These are phyloP conservation scores for Lophura nycthemera DNA, from an alignment of 2,113 vertebrate species.

Conservation along the genomic window DNA sequence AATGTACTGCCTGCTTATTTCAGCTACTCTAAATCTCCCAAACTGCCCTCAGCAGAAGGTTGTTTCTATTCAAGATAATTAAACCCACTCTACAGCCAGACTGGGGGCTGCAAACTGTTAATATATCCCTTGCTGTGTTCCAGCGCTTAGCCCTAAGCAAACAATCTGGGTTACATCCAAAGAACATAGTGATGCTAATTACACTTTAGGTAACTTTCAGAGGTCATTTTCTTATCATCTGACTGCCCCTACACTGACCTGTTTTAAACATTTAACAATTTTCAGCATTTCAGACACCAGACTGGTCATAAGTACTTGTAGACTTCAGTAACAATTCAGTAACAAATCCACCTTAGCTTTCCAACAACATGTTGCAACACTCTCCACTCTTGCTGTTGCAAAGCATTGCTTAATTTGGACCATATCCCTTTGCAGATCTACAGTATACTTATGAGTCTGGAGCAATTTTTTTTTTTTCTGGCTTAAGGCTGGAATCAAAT, in stretches of 20 bases:
- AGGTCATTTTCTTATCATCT: background rate
- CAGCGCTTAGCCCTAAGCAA: background rate
- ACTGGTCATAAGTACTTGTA: background rate
- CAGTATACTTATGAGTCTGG: background rate
- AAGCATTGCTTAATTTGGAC: background rate
- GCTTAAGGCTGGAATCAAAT: background rate
- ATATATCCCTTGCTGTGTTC: background rate
- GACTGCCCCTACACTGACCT: background rate
- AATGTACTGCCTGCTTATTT: background rate
- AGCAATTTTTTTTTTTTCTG: background rate
- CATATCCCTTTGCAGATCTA: background rate
- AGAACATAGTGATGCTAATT: background rate
- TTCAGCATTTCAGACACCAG: background rate
- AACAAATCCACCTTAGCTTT: background rate
- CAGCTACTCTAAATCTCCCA: background rate
- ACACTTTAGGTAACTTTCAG: background rate
- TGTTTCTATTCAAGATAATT: background rate
- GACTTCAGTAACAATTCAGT: background rate
- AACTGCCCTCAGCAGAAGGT: background rate
- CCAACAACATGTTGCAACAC: background rate
- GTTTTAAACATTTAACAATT: background rate
- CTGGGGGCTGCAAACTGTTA: background rate
- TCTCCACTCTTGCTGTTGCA: background rate
- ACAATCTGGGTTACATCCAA: background rate
- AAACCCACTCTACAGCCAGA: background rate